Evolutionary conservation across 2,113 vertebrate species (phyloP).

Genomic region (Himantopus leucocephalus): DNA sequence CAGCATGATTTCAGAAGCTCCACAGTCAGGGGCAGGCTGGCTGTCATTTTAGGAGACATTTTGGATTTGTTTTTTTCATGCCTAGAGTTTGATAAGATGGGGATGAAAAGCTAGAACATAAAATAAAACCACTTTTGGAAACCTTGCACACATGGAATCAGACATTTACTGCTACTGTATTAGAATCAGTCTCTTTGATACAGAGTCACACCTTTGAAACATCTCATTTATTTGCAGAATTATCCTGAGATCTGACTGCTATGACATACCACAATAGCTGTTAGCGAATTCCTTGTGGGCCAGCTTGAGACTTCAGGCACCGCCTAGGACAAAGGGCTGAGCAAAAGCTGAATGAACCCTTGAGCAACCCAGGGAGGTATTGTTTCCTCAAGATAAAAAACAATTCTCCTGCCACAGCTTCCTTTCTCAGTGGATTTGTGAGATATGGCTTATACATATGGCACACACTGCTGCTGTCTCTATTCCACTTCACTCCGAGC

Average conservation of each 20-base stretch:
- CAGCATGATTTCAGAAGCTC: conserved; percentile 17
- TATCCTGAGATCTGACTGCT: background rate
- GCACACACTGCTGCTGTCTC: background rate
- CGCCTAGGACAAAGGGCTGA: background rate
- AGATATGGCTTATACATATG: accelerated
- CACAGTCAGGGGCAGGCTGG: background rate
- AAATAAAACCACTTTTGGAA: background rate
- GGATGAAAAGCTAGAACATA: background rate
- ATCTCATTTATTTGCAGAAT: background rate
- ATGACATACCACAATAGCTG: background rate
- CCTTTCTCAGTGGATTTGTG: background rate
- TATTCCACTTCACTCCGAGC: background rate
- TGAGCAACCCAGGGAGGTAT: background rate
- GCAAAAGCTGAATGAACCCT: background rate
- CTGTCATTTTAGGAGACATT: background rate
- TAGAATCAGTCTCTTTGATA: background rate
- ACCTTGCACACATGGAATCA: background rate
- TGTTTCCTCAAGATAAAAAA: background rate
- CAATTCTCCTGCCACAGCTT: background rate
- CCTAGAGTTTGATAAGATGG: background rate
- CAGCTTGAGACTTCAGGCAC: too few relatives aligned
- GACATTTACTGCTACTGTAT: background rate
- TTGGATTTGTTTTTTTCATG: background rate
- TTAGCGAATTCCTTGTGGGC: background rate
- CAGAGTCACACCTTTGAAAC: background rate